Conservation (phyloP, 2,797 vertebrate species). For the Arctocebus calabarensis region DNA sequence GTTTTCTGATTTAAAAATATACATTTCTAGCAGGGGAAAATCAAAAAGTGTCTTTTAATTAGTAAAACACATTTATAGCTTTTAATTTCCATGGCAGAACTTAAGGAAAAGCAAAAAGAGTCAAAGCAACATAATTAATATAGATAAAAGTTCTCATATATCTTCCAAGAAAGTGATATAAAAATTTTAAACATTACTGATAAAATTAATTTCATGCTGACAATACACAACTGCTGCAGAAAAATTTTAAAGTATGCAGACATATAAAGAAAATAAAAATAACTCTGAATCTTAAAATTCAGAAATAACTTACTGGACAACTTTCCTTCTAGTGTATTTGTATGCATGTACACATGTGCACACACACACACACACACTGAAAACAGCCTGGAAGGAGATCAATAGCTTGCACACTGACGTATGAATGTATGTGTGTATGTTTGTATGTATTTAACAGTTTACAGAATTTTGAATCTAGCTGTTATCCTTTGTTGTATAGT, state of each 20-base stretch:
- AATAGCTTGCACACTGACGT: background rate
- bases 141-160: background rate
- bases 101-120: conserved; percentile 26
- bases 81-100: background rate
- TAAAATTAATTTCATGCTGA: conserved; percentile 38
- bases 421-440: background rate
- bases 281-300: conserved; percentile 23
- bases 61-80: conserved; percentile 18
- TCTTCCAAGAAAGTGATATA: conserved; percentile 27
- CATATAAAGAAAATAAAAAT: conserved; percentile 38
- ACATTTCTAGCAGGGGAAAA: background rate
- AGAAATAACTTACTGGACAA: conserved; percentile 32
- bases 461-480: conserved; percentile 28
- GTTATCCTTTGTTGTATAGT: background rate
- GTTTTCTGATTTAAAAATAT: conserved; percentile 23
- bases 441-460: background rate
- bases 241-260: conserved; percentile 41
- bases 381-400: background rate
- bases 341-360: background rate
- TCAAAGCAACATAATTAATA: conserved; percentile 41
- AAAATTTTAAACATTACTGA: conserved; percentile 47
- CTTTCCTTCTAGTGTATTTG: background rate
- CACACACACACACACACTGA: background rate
- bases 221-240: conserved; percentile 25
- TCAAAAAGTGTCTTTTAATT: conserved; percentile 48